These are phyloP conservation scores for Drosophila lacteicornis DNA, from an alignment of 1,140 invertebrate species.

Conservation along the genomic window DNA sequence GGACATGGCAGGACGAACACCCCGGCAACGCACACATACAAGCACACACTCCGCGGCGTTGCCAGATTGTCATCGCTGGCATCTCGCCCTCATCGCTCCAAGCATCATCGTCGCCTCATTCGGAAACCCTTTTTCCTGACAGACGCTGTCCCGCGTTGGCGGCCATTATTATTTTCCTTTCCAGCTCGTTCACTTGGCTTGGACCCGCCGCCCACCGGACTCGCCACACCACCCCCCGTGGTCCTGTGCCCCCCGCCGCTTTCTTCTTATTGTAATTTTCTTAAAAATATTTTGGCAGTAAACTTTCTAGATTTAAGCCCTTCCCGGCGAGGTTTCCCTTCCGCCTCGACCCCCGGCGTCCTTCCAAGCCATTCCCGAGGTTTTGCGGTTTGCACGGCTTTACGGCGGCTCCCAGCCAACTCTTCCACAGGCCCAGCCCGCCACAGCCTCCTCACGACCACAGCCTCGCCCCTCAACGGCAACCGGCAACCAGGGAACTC, in stretches of 20 bases:
- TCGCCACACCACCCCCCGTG: not conserved
- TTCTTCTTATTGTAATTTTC: conserved; percentile 73
- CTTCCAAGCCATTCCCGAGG: conserved; percentile 30
- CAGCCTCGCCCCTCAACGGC: not conserved
- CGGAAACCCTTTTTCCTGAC: conserved; percentile 17
- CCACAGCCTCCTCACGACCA: not conserved
- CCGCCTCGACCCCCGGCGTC: not conserved
- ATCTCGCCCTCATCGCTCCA: conserved; percentile 32
- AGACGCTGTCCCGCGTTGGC: conserved; percentile 32
- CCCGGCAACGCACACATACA: conserved; percentile 33
- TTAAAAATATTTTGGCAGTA: conserved; percentile 80
- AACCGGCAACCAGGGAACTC: conserved; percentile 17
- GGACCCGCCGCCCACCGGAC: conserved; percentile 2
- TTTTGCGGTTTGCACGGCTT: conserved; percentile 70
- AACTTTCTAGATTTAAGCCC: conserved; percentile 78
- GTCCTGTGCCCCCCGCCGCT: not conserved
- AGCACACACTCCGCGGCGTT: conserved; percentile 45
- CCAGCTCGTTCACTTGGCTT: conserved; percentile 36
- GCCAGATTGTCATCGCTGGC: conserved; percentile 61
- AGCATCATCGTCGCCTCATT: conserved; percentile 42
- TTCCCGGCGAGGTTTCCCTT: conserved; percentile 36
- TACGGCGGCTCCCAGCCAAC: conserved; percentile 27
- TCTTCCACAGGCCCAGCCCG: conserved; percentile 2
- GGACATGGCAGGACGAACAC: conserved; percentile 49
- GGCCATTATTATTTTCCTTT: conserved; percentile 76